Conservation (phyloP, 2,888 invertebrate genomes). For the Apotomis capreana region DNA sequence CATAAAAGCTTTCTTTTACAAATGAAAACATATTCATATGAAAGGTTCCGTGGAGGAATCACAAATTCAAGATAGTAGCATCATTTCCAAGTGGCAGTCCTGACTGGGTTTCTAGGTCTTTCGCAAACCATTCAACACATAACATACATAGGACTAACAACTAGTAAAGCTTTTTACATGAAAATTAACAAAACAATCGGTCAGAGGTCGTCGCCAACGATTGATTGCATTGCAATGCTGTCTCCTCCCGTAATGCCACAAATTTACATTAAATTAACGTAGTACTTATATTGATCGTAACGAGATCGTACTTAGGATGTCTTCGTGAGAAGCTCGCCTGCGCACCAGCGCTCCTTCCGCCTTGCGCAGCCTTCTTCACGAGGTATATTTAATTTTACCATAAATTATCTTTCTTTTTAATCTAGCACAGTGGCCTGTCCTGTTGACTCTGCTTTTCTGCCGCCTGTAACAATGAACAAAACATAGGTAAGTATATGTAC, state of each 20-base stretch:
- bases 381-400: conserved; percentile 74
- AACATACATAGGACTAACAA: conserved; percentile 73
- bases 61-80: conserved; percentile 31
- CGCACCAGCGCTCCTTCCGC: conserved; percentile 43
- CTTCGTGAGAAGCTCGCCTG: conserved; percentile 70
- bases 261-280: conserved; percentile 70
- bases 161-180: conserved; percentile 83
- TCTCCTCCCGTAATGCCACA: conserved; percentile 79
- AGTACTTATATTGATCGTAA: conserved; percentile 77
- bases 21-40: conserved; percentile 22
- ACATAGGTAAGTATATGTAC: conserved; percentile 52
- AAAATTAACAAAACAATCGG: conserved; percentile 76
- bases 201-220: conserved; percentile 54
- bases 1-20: conserved; percentile 23
- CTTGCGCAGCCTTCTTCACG: conserved; percentile 56
- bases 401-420: conserved; percentile 71
- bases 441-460: conserved; percentile 85
- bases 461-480: conserved; percentile 83
- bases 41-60: conserved; percentile 33
- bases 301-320: conserved; percentile 82
- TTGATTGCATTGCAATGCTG: conserved; percentile 78
- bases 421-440: conserved; percentile 81
- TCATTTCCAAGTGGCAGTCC: conserved; percentile 43
- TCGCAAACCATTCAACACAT: conserved; percentile 71
- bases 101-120: conserved; percentile 48